Conservation (phyloP, 2,888 invertebrate species). For the Brachynemurus nebulosus region DNA sequence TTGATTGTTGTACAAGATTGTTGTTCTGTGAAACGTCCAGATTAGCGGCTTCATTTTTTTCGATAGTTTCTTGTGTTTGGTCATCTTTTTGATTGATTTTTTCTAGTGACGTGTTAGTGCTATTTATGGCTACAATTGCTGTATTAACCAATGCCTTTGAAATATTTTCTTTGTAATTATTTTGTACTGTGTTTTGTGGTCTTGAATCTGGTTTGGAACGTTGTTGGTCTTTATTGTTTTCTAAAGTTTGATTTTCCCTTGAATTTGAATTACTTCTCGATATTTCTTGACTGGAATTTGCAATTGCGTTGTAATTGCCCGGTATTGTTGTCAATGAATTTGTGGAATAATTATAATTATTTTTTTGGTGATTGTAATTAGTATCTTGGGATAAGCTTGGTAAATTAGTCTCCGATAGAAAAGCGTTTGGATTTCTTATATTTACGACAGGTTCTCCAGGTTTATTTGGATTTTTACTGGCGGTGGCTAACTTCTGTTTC, state of each 20-base stretch:
- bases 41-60: no score
- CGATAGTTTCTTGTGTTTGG: background rate
- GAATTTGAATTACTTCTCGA: background rate
- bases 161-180: background rate
- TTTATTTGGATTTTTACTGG: slow-evolving; percentile 2
- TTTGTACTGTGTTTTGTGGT: no score
- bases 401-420: background rate
- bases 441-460: background rate
- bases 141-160: slow-evolving; percentile 1
- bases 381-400: background rate
- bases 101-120: background rate
- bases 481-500: slow-evolving; percentile 23
- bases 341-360: background rate
- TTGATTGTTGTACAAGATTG: background rate
- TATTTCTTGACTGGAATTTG: background rate
- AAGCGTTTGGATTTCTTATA: slow-evolving; percentile 7
- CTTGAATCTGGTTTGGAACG: background rate
- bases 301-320: no score
- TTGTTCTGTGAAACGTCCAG: no score
- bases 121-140: background rate
- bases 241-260: background rate
- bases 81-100: background rate
- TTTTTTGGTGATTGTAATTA: background rate
- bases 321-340: no score
- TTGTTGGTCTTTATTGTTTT: no score